Conservation (phyloP, 2,888 invertebrate species). For the Athalia circularis region DNA sequence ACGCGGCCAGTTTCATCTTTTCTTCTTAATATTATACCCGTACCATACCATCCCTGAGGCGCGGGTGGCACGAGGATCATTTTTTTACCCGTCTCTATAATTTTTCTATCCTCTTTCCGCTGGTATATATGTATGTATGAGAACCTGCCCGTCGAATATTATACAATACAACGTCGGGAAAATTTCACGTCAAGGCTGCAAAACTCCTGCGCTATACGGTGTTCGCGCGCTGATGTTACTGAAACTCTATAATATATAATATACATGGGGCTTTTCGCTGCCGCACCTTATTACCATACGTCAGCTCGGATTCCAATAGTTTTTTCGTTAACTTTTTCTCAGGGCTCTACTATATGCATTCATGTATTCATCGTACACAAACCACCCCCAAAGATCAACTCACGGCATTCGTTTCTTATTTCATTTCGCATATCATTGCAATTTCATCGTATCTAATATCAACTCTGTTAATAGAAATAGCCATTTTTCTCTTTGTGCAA, state of each 20-base stretch:
- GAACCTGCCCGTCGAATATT: conserved; percentile 3
- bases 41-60: conserved; percentile 22
- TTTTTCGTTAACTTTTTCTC: background rate
- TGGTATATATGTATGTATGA: conserved; percentile 48
- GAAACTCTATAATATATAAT: background rate
- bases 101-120: conserved; percentile 29
- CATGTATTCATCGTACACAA: too few species aligned
- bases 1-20: conserved; percentile 43
- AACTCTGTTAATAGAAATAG: too few species aligned
- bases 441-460: too few species aligned
- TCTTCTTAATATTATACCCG: conserved; percentile 25
- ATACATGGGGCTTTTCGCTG: background rate
- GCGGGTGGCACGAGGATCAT: conserved; percentile 35
- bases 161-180: conserved; percentile 57
- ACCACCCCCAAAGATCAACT: too few species aligned
- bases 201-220: conserved; percentile 56
- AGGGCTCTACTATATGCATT: background rate
- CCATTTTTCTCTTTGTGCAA: too few species aligned
- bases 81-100: conserved; percentile 27
- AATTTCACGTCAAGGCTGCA: conserved; percentile 61
- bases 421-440: too few species aligned
- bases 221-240: background rate
- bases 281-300: conserved; percentile 54
- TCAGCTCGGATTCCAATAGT: conserved; percentile 47
- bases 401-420: too few species aligned